phyloP scores from a whole-genome alignment of 1,140 invertebrate genomes.

The Nasonia giraulti region DNA sequence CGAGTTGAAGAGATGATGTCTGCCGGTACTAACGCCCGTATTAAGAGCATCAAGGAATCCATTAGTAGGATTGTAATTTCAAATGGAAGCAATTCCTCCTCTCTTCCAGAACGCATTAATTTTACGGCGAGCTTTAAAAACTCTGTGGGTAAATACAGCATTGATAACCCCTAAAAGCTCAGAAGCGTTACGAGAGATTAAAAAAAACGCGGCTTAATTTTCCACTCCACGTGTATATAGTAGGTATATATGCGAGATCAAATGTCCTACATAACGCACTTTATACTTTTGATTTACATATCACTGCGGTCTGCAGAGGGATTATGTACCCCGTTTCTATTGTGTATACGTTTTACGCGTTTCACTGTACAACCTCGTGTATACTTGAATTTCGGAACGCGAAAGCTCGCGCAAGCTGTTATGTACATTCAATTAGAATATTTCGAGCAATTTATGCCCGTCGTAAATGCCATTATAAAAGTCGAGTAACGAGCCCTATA shows the following conservation, averaged over 20 bases:
- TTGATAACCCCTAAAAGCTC: neutral
- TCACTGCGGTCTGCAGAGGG: neutral
- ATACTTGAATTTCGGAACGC: too few species aligned
- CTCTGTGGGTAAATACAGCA: neutral
- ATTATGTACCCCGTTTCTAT: neutral
- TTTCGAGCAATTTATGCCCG: neutral
- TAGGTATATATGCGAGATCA: neutral
- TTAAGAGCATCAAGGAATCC: neutral
- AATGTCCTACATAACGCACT: neutral
- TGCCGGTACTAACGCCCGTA: too few species aligned
- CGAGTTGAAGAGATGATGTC: too few species aligned
- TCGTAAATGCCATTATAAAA: neutral
- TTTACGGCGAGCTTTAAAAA: neutral
- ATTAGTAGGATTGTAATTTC: neutral
- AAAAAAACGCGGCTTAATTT: neutral
- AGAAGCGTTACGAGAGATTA: neutral
- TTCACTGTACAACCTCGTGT: neutral
- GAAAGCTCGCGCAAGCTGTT: neutral
- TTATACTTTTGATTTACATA: neutral
- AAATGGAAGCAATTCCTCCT: neutral
- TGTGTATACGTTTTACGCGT: neutral
- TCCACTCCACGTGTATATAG: neutral
- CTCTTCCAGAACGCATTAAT: neutral
- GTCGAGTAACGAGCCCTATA: neutral
- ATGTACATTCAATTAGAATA: constrained; percentile 8